These are phyloP conservation scores for Poecile atricapillus DNA, from an alignment of 2,113 vertebrate genomes.

Conservation along the genomic window DNA sequence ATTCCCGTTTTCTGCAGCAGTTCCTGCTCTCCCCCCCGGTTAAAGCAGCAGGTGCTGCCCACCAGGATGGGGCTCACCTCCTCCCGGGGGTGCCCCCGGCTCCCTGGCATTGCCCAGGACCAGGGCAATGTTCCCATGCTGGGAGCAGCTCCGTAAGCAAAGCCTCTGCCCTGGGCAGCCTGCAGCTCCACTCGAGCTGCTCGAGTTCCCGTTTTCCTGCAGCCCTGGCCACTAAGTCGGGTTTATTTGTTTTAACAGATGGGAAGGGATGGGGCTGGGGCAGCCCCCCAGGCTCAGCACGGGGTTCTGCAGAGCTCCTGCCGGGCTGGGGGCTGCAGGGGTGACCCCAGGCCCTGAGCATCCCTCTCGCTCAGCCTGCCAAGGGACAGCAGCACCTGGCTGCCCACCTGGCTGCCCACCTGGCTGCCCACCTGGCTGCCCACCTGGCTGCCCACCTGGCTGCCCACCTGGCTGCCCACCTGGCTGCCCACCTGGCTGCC, in stretches of 20 bases:
- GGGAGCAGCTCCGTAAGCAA: rapidly evolving
- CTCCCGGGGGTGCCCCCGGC: background rate
- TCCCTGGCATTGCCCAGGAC: rapidly evolving
- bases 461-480: too few relatives aligned
- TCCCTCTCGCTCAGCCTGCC: background rate
- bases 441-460: too few relatives aligned
- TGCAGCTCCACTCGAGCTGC: background rate
- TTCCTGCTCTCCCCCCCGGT: background rate
- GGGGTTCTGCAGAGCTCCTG: rapidly evolving
- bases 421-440: too few relatives aligned
- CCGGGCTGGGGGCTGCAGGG: background rate
- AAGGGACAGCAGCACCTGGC: background rate
- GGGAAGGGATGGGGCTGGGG: background rate
- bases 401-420: rapidly evolving
- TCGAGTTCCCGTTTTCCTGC: background rate
- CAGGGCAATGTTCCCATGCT: rapidly evolving
- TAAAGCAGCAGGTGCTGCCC: background rate
- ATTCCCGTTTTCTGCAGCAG: background rate
- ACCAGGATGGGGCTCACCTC: rapidly evolving
- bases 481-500: background rate
- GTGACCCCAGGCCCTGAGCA: rapidly evolving
- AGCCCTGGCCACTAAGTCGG: background rate
- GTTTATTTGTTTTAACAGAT: background rate
- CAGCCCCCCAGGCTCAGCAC: background rate
- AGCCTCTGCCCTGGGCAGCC: background rate